A percentile compares a stretch with the other conserved stretches of the same genome.
These are phyloP conservation scores for Phylloscopus trochilus DNA, from an alignment of 2,113 vertebrate genomes.

Conservation along the genomic window DNA sequence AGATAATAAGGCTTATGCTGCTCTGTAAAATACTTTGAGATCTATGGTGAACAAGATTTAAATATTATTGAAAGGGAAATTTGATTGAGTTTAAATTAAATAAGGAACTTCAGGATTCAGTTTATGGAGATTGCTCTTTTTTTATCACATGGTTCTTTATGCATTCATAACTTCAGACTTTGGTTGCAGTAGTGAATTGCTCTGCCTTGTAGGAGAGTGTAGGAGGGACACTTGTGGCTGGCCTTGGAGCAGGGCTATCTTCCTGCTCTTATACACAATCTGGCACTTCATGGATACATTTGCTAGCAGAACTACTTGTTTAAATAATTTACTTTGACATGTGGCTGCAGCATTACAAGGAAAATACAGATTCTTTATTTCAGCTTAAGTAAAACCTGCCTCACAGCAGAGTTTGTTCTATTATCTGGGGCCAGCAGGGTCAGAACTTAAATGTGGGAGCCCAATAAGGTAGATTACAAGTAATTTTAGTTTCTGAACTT, in stretches of 20 bases:
- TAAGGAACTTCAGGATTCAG: not conserved
- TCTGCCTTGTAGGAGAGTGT: not conserved
- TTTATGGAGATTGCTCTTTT: not conserved
- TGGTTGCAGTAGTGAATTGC: not conserved
- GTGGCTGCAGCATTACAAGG: not conserved
- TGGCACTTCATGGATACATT: constrained; percentile 18
- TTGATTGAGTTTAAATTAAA: not conserved
- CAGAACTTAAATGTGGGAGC: not conserved
- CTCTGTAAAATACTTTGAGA: not conserved
- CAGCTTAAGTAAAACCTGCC: not conserved
- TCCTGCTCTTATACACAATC: not conserved
- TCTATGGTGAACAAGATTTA: not conserved
- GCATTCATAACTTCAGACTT: not conserved
- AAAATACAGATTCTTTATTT: constrained; percentile 36
- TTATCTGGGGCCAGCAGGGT: not conserved
- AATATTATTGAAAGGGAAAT: constrained; percentile 27
- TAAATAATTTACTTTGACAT: constrained; percentile 28
- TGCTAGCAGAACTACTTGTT: constrained; percentile 20
- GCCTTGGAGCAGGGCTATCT: not conserved
- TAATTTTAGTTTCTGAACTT: not conserved
- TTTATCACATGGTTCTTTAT: not conserved
- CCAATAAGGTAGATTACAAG: not conserved
- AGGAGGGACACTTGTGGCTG: not conserved
- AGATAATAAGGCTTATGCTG: not conserved
- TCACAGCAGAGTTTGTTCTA: not conserved